These are phyloP conservation scores for Sebastes elongatus DNA, from an alignment of 2,797 vertebrate genomes.

Conservation along the genomic window DNA sequence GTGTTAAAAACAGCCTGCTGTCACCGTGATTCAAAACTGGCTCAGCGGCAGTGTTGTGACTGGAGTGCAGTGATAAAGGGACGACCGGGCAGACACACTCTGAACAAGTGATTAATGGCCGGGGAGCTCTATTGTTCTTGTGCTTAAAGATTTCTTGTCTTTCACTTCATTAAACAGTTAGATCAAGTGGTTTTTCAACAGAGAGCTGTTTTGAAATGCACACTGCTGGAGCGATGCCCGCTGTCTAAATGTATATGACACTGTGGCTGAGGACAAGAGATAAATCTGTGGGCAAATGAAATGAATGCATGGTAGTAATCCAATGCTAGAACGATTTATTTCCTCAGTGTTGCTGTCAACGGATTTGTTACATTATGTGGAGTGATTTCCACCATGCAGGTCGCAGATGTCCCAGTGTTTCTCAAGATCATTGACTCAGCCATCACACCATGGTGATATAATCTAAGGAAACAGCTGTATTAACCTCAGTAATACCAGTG, in stretches of 20 bases:
- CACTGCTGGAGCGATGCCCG: not conserved
- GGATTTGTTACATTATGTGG: not conserved
- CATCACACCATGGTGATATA: not conserved
- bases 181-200: slow-evolving; percentile 62
- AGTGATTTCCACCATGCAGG: not conserved
- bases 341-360: not conserved
- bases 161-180: slow-evolving; percentile 77
- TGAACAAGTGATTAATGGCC: slow-evolving; percentile 76
- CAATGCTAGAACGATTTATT: not conserved
- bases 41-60: slow-evolving; percentile 20
- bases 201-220: slow-evolving; percentile 41
- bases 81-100: slow-evolving; percentile 38
- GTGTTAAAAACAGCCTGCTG: slow-evolving; percentile 14
- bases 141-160: slow-evolving; percentile 77
- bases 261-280: not conserved
- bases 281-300: slow-evolving; percentile 22
- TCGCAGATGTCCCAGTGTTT: not conserved
- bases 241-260: slow-evolving; percentile 11
- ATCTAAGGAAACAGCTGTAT: not conserved
- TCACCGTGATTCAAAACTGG: slow-evolving; percentile 19
- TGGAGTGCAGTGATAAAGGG: slow-evolving; percentile 52
- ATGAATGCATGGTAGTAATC: slow-evolving; percentile 1
- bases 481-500: not conserved
- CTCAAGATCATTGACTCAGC: not conserved
- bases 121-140: slow-evolving; percentile 63